Conservation (phyloP, 1,140 invertebrate genomes). For the Ceratina australensis region DNA sequence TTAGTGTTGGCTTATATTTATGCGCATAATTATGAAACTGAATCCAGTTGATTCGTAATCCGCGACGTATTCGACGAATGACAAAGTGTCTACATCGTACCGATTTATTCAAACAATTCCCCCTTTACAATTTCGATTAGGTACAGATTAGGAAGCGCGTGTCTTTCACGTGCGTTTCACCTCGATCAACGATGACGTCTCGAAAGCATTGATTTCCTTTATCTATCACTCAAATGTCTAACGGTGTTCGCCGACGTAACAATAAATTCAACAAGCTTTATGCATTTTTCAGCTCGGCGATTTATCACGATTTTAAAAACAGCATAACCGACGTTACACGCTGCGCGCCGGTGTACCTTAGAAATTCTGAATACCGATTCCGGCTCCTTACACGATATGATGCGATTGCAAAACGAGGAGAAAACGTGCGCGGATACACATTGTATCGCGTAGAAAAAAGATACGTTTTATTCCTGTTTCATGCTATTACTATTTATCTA, state of each 20-base stretch:
- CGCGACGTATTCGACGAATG: slow-evolving; percentile 26
- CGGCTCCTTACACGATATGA: neutral
- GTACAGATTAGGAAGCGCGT: slow-evolving; percentile 46
- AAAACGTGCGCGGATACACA: neutral
- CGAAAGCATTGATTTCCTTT: slow-evolving; percentile 4
- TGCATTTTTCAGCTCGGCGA: neutral
- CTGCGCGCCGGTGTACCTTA: too few species aligned
- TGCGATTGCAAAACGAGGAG: neutral
- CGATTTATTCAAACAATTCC: slow-evolving; percentile 36
- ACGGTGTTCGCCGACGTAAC: slow-evolving; percentile 18
- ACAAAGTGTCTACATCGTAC: slow-evolving; percentile 6
- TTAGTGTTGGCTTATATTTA: slow-evolving; percentile 20
- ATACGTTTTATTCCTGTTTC: neutral
- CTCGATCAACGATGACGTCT: slow-evolving; percentile 32
- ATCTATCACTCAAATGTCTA: slow-evolving; percentile 15
- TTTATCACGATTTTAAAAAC: too few species aligned
- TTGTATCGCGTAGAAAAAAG: neutral
- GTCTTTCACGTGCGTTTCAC: neutral
- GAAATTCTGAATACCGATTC: too few species aligned
- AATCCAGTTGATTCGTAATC: neutral
- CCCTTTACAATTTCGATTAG: slow-evolving; percentile 51
- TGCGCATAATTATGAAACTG: slow-evolving; percentile 45
- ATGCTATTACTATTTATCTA: slow-evolving; percentile 5
- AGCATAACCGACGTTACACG: too few species aligned
- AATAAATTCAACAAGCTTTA: slow-evolving; percentile 20